Evolutionary conservation across 2,797 vertebrate genomes (phyloP).

Genomic region (Esox masquinongy): DNA sequence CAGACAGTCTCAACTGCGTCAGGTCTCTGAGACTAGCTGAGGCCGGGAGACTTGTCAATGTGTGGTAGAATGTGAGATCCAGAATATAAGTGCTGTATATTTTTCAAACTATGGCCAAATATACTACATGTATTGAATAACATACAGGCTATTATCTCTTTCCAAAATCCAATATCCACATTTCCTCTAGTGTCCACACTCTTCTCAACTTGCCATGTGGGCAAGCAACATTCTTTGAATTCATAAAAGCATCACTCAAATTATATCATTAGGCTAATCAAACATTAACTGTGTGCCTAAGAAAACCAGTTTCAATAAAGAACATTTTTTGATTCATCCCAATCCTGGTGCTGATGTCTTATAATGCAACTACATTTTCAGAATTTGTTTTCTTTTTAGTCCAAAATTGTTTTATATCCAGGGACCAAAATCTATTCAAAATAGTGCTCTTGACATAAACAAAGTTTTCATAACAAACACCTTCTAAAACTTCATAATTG

Average conservation of each 20-base stretch:
- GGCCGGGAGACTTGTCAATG: conserved; percentile 25
- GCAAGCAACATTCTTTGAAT: conserved; percentile 1
- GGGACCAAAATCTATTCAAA: background rate
- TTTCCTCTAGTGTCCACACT: background rate
- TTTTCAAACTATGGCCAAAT: conserved; percentile 33
- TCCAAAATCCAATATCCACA: conserved; percentile 14
- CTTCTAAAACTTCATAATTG: too few species aligned
- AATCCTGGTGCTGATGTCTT: too few species aligned
- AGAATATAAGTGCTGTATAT: conserved; percentile 34
- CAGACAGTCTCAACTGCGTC: conserved; percentile 9
- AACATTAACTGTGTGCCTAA: background rate
- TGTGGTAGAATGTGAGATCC: conserved; percentile 29
- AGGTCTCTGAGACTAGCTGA: conserved; percentile 21
- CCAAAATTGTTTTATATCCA: background rate
- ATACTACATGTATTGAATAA: conserved; percentile 14
- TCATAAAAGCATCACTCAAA: background rate
- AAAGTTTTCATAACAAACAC: background rate
- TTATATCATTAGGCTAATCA: background rate
- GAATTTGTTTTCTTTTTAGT: background rate
- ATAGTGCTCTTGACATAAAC: background rate
- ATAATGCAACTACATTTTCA: too few species aligned
- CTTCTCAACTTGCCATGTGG: background rate
- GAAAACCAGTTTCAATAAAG: background rate
- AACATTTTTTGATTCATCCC: too few species aligned
- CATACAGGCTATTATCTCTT: conserved; percentile 10